These are phyloP conservation scores for Lottia gigantea DNA, from an alignment of 2,888 invertebrate species.

Conservation along the genomic window DNA sequence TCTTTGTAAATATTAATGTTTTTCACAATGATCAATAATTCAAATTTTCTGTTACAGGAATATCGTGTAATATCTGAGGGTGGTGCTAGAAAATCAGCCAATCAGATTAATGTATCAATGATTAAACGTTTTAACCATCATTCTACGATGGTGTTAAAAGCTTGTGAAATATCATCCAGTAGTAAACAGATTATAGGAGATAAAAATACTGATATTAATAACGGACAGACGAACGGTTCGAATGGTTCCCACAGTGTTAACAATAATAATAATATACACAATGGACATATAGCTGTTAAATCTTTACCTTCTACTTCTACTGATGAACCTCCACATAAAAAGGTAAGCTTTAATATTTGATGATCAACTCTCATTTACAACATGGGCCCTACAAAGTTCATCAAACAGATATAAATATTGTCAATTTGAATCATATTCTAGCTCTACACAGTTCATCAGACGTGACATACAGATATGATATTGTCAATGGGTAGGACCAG, in stretches of 20 bases:
- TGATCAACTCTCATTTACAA: too few species aligned
- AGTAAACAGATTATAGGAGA: background rate
- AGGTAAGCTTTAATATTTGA: constrained; percentile 15
- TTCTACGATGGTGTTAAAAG: constrained; percentile 88
- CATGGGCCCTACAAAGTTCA: too few species aligned
- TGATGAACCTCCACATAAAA: constrained; percentile 21
- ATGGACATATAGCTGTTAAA: background rate
- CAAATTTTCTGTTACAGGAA: constrained; percentile 41
- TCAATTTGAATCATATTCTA: too few species aligned
- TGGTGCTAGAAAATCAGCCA: constrained; percentile 42
- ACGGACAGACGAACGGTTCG: constrained; percentile 20
- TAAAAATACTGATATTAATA: background rate
- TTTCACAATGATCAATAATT: background rate
- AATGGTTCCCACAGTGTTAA: background rate
- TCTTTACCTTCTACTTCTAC: constrained; percentile 10
- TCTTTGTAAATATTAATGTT: background rate
- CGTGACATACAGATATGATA: too few species aligned
- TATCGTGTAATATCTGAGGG: constrained; percentile 52
- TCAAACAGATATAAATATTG: too few species aligned
- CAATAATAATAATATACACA: background rate
- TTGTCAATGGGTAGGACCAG: too few species aligned
- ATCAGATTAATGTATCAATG: constrained; percentile 73
- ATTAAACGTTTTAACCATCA: constrained; percentile 96
- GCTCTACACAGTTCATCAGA: too few species aligned
- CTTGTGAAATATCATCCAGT: constrained; percentile 48